Conservation (phyloP, 2,797 vertebrate genomes). For the Monodelphis domestica region DNA sequence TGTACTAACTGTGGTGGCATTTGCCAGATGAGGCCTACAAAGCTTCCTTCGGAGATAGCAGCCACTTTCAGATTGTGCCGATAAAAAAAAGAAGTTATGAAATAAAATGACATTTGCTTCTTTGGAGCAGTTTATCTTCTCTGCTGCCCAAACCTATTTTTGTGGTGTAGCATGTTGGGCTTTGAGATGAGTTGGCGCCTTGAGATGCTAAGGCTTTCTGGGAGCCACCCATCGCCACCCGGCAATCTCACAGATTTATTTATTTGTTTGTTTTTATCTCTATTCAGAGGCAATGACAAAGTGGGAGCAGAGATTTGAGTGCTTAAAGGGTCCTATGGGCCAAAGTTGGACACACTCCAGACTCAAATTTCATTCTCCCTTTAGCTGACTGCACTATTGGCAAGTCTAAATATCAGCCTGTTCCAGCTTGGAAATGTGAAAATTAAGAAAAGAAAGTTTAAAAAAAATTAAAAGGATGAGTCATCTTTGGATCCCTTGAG, state of each 20-base stretch:
- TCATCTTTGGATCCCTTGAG: constrained; percentile 41
- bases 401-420: constrained; percentile 68
- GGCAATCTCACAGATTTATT: neutral
- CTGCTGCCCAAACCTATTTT: neutral
- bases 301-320: constrained; percentile 7
- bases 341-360: constrained; percentile 10
- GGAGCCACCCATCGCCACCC: neutral
- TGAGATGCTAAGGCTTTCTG: neutral
- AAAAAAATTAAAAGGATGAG: constrained; percentile 27
- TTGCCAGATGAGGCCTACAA: constrained; percentile 36
- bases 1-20: neutral
- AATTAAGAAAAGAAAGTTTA: constrained; percentile 58
- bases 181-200: neutral
- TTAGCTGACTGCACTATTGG: constrained; percentile 49
- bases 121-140: constrained; percentile 21
- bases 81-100: constrained; percentile 19
- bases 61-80: constrained; percentile 15
- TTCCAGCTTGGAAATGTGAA: constrained; percentile 45
- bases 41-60: constrained; percentile 1
- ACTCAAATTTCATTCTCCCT: constrained; percentile 25
- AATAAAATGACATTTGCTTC: constrained; percentile 43
- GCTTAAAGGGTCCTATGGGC: neutral
- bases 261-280: neutral
- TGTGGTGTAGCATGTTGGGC: neutral
- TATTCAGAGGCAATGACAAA: neutral